These are phyloP conservation scores for Micromys minutus DNA, from an alignment of 2,113 vertebrate genomes.

Conservation along the genomic window DNA sequence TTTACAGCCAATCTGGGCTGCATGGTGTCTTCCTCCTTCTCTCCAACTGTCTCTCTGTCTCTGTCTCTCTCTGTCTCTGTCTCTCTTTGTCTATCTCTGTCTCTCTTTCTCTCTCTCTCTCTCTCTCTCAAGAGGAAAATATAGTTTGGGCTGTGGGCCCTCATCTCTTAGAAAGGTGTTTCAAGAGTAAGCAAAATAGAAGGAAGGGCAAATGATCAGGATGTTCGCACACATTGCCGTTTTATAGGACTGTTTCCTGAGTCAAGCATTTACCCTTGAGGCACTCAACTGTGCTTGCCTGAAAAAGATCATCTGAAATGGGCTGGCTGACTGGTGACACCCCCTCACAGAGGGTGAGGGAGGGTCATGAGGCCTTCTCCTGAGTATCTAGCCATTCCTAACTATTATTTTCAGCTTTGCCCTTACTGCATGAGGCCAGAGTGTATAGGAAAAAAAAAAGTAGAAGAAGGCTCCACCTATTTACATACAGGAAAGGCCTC, in stretches of 20 bases:
- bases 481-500: background rate
- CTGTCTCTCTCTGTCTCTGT: background rate
- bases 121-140: background rate
- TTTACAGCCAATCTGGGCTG: background rate
- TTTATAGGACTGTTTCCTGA: background rate
- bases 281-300: background rate
- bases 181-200: background rate
- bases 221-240: too few relatives aligned
- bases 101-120: too few relatives aligned
- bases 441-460: background rate
- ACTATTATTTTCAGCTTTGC: background rate
- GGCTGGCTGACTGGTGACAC: background rate
- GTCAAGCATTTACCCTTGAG: too few relatives aligned
- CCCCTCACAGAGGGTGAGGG: background rate
- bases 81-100: background rate
- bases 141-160: background rate
- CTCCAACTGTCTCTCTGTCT: too few relatives aligned
- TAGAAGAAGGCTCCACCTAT: background rate
- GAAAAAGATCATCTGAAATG: background rate
- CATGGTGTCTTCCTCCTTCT: too few relatives aligned
- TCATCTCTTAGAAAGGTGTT: background rate
- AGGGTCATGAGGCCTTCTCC: background rate
- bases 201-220: fast-evolving
- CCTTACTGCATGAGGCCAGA: background rate
- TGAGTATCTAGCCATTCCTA: background rate